phyloP scores from a whole-genome alignment of 1,140 invertebrate species.

The Chironomus striatipennis region DNA sequence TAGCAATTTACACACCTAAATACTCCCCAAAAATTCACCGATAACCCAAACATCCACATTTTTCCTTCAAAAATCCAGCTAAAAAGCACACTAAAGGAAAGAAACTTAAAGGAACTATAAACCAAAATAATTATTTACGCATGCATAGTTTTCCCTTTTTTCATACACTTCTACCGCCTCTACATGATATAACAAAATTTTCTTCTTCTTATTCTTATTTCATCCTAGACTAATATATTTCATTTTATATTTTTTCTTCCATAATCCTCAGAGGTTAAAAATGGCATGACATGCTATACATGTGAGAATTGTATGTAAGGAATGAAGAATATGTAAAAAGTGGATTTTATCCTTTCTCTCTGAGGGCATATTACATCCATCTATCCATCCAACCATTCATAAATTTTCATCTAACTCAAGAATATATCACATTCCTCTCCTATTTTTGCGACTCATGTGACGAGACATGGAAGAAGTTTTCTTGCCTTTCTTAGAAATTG shows the following conservation, averaged over 20 bases:
- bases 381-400: no score
- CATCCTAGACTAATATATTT: background rate
- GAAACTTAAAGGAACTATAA: background rate
- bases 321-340: background rate
- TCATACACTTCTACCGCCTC: no score
- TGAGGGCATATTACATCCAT: no score
- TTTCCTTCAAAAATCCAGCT: no score
- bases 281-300: background rate
- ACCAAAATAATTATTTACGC: constrained; percentile 21
- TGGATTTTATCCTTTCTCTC: background rate
- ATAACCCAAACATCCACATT: no score
- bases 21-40: no score
- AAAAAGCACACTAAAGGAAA: background rate
- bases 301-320: background rate
- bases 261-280: background rate
- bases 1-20: no score
- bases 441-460: constrained; percentile 3
- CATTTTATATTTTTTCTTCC: no score
- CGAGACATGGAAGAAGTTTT: constrained; percentile 17
- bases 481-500: background rate
- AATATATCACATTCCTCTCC: no score
- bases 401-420: no score
- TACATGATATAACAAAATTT: background rate
- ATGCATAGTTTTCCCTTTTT: constrained; percentile 17
- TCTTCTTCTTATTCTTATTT: background rate